A percentile compares a stretch with the other conserved stretches of the same genome.
phyloP scores from a whole-genome alignment of 2,113 vertebrate species.

The Cyphomyrus discorhynchus region DNA sequence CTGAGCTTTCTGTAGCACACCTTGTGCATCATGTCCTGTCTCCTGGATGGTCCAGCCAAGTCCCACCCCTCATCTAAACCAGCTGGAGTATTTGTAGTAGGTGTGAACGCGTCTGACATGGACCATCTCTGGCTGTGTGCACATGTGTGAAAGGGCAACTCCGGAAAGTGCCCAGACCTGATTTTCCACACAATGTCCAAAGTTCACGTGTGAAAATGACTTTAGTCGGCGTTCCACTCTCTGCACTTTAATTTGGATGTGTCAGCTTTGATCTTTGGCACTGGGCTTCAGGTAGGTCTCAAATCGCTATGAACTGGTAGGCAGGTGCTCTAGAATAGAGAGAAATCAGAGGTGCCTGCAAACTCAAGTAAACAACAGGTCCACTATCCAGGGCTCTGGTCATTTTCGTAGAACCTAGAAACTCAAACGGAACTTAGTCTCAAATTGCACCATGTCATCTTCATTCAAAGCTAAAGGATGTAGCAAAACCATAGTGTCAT shows the following conservation, averaged over 20 bases:
- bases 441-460: too few species aligned
- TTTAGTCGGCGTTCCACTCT: not conserved
- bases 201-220: not conserved
- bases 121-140: not conserved
- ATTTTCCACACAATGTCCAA: not conserved
- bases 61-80: not conserved
- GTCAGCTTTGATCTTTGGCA: not conserved
- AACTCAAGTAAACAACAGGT: not conserved
- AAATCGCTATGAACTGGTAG: not conserved
- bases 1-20: not conserved
- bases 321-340: not conserved
- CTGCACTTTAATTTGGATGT: not conserved
- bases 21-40: not conserved
- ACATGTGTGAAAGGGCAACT: not conserved
- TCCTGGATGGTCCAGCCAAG: not conserved
- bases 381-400: not conserved
- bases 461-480: not conserved
- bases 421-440: not conserved
- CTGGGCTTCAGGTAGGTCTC: not conserved
- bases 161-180: not conserved
- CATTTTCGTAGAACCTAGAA: not conserved
- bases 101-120: not conserved
- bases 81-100: not conserved
- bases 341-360: not conserved
- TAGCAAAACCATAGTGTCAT: not conserved